Evolutionary conservation across 2,113 vertebrate genomes (phyloP).

Genomic region (Lepidothrix coronata): DNA sequence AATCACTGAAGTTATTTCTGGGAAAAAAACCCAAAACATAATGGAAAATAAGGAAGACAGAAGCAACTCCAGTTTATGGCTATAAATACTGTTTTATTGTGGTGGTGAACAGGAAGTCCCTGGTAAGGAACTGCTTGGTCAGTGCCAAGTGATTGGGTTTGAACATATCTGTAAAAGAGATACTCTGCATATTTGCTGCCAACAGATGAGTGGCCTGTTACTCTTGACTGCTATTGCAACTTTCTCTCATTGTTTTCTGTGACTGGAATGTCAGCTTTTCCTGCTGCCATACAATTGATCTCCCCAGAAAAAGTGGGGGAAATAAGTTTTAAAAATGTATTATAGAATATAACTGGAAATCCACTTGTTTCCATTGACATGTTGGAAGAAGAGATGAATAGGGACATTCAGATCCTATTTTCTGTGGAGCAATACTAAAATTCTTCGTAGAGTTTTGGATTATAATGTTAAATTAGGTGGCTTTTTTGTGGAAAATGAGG

Average conservation of each 20-base stretch:
- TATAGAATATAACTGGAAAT: background rate
- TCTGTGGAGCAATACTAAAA: background rate
- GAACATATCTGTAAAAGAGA: background rate
- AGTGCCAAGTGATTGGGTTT: background rate
- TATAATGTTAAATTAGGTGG: background rate
- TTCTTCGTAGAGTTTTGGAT: background rate
- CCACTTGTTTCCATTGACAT: background rate
- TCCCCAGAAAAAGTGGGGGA: background rate
- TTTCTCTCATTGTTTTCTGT: background rate
- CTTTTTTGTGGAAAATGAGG: background rate
- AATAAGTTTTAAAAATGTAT: background rate
- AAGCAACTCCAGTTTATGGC: background rate
- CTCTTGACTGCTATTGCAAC: background rate
- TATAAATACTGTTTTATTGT: background rate
- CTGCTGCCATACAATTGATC: background rate
- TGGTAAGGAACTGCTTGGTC: background rate
- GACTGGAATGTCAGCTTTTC: background rate
- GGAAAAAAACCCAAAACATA: rapidly evolving
- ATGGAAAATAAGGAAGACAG: background rate
- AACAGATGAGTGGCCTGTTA: background rate
- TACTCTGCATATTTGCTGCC: background rate
- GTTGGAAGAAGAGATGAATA: background rate
- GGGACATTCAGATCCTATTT: background rate
- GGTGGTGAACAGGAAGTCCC: background rate
- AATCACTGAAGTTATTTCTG: background rate